Evolutionary conservation across 2,888 invertebrate genomes (phyloP), one percentile per base, ranked within the genome.

Genomic region (Fragum fragum): DNA sequence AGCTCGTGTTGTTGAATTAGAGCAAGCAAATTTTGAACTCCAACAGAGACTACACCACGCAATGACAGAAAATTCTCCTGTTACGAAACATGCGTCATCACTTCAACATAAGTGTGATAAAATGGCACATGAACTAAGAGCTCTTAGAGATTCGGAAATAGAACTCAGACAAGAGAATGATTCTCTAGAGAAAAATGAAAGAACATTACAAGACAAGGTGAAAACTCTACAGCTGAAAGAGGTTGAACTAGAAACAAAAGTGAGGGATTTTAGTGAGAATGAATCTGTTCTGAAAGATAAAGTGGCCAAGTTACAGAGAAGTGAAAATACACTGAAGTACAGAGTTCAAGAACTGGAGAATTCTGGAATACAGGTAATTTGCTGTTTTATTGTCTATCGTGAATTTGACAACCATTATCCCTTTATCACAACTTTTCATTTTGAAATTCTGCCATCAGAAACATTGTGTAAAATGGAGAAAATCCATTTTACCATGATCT

Each of bases 261-360:
- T 91, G 28, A 82, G 90, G 63, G 89, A 91, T 73, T 75, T 91
- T 39, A 89, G 90, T 61, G 89, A 91, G 75, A 81, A 75, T 2
- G 87, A 89, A 59, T 85, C 85, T 14, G 78, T 88, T 29, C 63
- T 90, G 75, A 91, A 89, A 74, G 92, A 92, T 69, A 89, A 88
- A 61, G 53, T 92, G 59, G 86, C 85, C 55, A 90, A 89, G 71
- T 72, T 90, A 32, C 91, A 91, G 83, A 76, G 90, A n/a, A 90
- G 83, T 81, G 91, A 91, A 73, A 90, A 88, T 77, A 88, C 87
- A 26, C 81, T 92, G 32, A 90, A 89, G 77, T 89, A 85, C 53
- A 81, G 89, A 73, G 81, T 92, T 9, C 89, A 91, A 66, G 91
- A 92, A 77, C 81, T 92, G 47, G 91, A 92, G 78, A 86, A 73